These are phyloP conservation scores for Drosophila bipectinata DNA, from an alignment of 1,140 invertebrate species.

Conservation along the genomic window DNA sequence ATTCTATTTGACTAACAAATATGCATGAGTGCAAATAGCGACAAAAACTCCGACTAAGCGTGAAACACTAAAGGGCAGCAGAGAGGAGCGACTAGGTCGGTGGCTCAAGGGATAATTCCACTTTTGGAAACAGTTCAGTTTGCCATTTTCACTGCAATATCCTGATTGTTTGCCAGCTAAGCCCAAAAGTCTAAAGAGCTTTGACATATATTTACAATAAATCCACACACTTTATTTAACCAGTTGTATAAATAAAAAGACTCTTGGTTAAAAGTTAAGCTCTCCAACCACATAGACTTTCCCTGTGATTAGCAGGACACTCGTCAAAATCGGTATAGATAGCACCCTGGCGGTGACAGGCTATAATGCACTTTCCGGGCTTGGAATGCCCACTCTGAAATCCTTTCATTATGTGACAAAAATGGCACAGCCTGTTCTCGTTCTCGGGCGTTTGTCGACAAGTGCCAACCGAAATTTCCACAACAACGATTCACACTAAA, in stretches of 20 bases:
- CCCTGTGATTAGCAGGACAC: constrained; percentile 1
- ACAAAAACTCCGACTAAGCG: constrained; percentile 12
- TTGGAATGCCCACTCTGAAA: constrained; percentile 6
- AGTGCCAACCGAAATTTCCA: constrained; percentile 19
- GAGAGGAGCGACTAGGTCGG: neutral
- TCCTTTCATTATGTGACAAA: constrained; percentile 27
- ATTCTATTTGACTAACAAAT: constrained; percentile 53
- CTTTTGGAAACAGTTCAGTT: constrained; percentile 13
- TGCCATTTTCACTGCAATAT: neutral
- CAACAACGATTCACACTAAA: constrained; percentile 20
- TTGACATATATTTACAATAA: neutral
- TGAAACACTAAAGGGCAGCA: neutral
- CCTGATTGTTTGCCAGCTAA: constrained; percentile 1
- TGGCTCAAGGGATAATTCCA: constrained; percentile 5
- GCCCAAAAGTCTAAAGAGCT: neutral
- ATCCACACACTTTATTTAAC: neutral
- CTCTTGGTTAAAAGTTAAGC: neutral
- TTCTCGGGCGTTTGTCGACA: constrained; percentile 7
- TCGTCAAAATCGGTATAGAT: neutral
- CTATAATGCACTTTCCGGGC: constrained; percentile 16
- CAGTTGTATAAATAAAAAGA: neutral
- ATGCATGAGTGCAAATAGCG: constrained; percentile 18
- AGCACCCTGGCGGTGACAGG: constrained; percentile 1
- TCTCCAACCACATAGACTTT: neutral
- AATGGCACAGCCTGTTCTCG: constrained; percentile 19